Conservation (phyloP, 2,113 vertebrate species). For the Butorides virescens region DNA sequence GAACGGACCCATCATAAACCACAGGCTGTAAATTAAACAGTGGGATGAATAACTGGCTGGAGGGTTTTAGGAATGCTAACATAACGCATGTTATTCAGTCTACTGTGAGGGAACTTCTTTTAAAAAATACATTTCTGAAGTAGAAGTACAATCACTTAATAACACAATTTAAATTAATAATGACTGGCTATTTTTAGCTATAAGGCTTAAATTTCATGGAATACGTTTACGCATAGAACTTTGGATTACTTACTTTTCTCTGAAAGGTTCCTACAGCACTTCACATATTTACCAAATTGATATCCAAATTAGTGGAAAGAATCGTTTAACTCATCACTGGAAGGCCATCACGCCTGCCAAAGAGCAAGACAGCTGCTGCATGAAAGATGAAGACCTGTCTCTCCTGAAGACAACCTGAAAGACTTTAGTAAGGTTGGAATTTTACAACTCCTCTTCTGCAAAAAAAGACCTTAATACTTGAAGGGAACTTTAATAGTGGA, state of each 20-base stretch:
- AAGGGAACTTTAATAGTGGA: neutral
- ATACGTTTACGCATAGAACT: neutral
- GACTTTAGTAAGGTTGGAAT: neutral
- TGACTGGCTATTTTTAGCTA: neutral
- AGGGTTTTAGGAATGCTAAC: constrained; percentile 36
- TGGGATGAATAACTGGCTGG: neutral
- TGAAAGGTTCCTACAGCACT: neutral
- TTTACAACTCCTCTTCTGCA: neutral
- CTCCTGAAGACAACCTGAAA: neutral
- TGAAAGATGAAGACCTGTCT: neutral
- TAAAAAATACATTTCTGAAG: neutral
- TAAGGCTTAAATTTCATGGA: neutral
- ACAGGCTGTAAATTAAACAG: constrained; percentile 47
- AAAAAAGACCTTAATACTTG: neutral
- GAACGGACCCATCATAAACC: constrained; percentile 6
- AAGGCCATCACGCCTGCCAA: accelerated
- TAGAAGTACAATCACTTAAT: neutral
- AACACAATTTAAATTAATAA: neutral
- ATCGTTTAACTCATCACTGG: neutral
- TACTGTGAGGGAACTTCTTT: neutral
- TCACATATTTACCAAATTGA: neutral
- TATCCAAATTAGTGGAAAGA: neutral
- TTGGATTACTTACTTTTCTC: neutral
- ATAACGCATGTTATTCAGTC: neutral
- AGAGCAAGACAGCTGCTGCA: neutral